Conservation (phyloP, 2,888 invertebrate genomes). For the Pseudanteris insignis region DNA sequence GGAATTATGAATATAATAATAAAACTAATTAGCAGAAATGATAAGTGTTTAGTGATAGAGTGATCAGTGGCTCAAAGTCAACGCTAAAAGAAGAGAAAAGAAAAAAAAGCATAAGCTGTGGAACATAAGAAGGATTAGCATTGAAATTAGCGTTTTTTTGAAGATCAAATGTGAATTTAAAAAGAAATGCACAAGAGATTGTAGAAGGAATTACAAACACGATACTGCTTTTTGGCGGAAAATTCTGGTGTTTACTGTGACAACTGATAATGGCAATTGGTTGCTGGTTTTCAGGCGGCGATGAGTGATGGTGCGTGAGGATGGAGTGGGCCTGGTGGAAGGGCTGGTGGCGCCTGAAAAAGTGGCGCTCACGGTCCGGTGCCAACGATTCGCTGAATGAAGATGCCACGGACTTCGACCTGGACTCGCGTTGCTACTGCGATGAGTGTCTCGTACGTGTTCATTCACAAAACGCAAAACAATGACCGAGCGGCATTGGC, state of each 20-base stretch:
- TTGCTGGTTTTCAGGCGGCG: conserved; percentile 32
- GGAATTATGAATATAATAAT: too few species aligned
- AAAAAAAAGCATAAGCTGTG: too few species aligned
- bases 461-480: conserved; percentile 1
- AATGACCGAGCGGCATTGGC: conserved; percentile 5
- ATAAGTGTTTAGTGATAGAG: too few species aligned
- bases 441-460: conserved; percentile 75
- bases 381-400: conserved; percentile 60
- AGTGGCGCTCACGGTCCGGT: conserved; percentile 69
- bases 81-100: too few species aligned
- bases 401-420: conserved; percentile 66
- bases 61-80: too few species aligned
- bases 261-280: conserved; percentile 21
- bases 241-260: conserved; percentile 4
- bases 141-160: too few species aligned
- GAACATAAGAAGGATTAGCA: too few species aligned
- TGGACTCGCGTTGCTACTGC: conserved; percentile 77
- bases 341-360: conserved; percentile 83
- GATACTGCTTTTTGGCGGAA: conserved; percentile 8
- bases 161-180: too few species aligned
- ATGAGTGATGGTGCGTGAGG: conserved; percentile 32
- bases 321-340: conserved; percentile 86
- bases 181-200: too few species aligned
- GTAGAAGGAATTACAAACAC: too few species aligned
- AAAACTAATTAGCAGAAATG: too few species aligned